These are phyloP conservation scores for Hylaea fasciaria DNA, from an alignment of 2,888 invertebrate genomes.

Conservation along the genomic window DNA sequence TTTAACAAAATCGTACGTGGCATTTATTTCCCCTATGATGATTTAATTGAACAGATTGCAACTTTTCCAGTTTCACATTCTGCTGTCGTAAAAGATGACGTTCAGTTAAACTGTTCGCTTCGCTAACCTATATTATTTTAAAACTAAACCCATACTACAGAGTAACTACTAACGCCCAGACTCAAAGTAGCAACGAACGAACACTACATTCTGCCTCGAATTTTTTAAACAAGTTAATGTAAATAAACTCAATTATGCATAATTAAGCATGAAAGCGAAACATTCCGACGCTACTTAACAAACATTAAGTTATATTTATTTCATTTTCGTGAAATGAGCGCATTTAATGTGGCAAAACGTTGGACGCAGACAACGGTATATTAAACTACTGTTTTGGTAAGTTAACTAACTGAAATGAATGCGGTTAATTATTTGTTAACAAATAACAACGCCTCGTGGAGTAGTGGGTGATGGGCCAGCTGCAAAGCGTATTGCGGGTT, in stretches of 20 bases:
- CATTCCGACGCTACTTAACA: conserved; percentile 25
- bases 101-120: too few relatives aligned
- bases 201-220: neutral
- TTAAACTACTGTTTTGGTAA: conserved; percentile 17
- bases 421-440: neutral
- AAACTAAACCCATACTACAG: too few relatives aligned
- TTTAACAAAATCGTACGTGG: too few relatives aligned
- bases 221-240: conserved; percentile 12
- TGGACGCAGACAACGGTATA: conserved; percentile 14
- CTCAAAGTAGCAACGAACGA: neutral
- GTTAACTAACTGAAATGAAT: neutral
- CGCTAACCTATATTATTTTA: too few relatives aligned
- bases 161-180: too few relatives aligned
- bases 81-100: too few relatives aligned
- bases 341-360: conserved; percentile 21
- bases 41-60: too few relatives aligned
- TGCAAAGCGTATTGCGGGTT: too few relatives aligned
- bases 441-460: too few relatives aligned
- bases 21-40: too few relatives aligned
- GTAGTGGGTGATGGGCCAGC: too few relatives aligned
- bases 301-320: conserved; percentile 33
- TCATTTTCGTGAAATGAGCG: conserved; percentile 21
- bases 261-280: conserved; percentile 24
- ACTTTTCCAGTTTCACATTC: too few relatives aligned
- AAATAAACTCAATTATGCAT: conserved; percentile 28